phyloP scores from a whole-genome alignment of 1,140 invertebrate species.

The Limonius californicus region DNA sequence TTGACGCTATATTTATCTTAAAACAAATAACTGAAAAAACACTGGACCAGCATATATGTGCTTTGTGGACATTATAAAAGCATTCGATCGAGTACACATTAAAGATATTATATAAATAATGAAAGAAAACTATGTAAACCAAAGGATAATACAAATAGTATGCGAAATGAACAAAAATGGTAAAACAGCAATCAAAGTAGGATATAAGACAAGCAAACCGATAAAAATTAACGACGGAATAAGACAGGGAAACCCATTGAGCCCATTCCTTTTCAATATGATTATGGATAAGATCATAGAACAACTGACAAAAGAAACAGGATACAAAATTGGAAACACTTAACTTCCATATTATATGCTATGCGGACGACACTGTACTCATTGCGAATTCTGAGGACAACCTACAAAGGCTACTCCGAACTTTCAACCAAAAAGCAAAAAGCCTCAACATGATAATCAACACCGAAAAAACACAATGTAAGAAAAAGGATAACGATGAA shows the following conservation, averaged over 20 bases:
- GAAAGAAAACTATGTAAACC: neutral
- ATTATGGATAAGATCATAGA: no score
- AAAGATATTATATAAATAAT: constrained; percentile 5
- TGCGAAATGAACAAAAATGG: no score
- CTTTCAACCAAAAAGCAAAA: constrained; percentile 6
- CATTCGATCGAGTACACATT: constrained; percentile 8
- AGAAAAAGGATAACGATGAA: neutral
- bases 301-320: no score
- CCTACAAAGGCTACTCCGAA: constrained; percentile 15
- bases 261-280: no score
- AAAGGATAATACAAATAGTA: neutral
- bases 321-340: neutral
- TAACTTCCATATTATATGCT: constrained; percentile 13
- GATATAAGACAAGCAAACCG: no score
- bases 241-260: no score
- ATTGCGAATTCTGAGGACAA: constrained; percentile 17
- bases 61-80: neutral
- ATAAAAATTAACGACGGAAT: no score
- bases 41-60: no score
- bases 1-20: no score
- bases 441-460: neutral
- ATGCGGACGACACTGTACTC: constrained; percentile 18
- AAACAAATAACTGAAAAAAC: constrained; percentile 13
- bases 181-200: no score
- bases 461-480: neutral